These are phyloP conservation scores for Megaceryle alcyon DNA, from an alignment of 2,797 vertebrate species.

Conservation along the genomic window DNA sequence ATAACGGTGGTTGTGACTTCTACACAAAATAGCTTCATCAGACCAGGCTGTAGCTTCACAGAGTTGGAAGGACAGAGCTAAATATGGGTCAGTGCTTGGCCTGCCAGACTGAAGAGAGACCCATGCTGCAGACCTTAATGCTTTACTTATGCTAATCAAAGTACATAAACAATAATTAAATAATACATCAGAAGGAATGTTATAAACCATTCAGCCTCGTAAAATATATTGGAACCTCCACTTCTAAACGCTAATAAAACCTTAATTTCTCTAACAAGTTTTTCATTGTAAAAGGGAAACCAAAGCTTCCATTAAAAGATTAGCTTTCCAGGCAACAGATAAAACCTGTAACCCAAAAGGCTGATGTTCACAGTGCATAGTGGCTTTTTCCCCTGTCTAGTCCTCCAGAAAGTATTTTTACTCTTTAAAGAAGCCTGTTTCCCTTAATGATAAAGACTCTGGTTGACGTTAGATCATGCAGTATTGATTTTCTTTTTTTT, in stretches of 20 bases:
- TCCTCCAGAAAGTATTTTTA: constrained; percentile 23
- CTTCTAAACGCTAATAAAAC: not conserved
- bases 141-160: not conserved
- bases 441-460: not conserved
- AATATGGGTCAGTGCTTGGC: not conserved
- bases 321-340: not conserved
- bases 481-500: constrained; percentile 24
- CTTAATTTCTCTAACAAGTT: constrained; percentile 5
- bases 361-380: not conserved
- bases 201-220: not conserved
- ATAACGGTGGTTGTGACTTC: not conserved
- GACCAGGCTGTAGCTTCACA: not conserved
- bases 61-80: not conserved
- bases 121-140: not conserved
- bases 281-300: not conserved
- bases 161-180: not conserved
- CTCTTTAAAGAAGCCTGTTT: not conserved
- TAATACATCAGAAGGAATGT: not conserved
- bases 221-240: not conserved
- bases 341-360: constrained; percentile 1
- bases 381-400: not conserved
- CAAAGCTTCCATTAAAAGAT: not conserved
- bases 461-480: not conserved
- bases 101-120: not conserved
- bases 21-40: not conserved